These are phyloP conservation scores for Cryptoprocta ferox DNA, from an alignment of 2,797 vertebrate species.

Conservation along the genomic window DNA sequence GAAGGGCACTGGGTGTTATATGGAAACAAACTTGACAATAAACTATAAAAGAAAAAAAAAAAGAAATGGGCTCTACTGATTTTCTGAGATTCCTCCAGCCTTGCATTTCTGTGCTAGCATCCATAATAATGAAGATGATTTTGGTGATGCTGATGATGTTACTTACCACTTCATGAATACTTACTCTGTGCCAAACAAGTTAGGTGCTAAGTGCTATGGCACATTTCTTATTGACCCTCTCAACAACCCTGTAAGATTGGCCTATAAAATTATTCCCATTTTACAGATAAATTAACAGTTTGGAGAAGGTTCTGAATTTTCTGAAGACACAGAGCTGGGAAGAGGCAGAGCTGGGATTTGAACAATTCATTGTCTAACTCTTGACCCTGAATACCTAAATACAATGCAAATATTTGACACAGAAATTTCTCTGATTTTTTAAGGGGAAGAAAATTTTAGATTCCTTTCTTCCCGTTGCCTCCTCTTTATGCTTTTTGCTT, in stretches of 20 bases:
- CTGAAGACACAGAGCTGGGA: not conserved
- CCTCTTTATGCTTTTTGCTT: not conserved
- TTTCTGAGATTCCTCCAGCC: not conserved
- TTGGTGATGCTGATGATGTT: not conserved
- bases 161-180: not conserved
- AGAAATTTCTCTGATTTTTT: not conserved
- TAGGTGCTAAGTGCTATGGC: not conserved
- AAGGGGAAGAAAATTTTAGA: not conserved
- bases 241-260: not conserved
- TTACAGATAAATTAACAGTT: not conserved
- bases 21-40: too few relatives aligned
- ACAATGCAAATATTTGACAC: not conserved
- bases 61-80: not conserved
- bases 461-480: not conserved
- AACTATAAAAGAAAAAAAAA: too few relatives aligned
- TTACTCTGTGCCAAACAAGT: not conserved
- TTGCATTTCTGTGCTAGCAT: not conserved
- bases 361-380: not conserved
- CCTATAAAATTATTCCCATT: constrained; percentile 7
- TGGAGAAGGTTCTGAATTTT: not conserved
- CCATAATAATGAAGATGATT: not conserved
- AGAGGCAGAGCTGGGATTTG: not conserved
- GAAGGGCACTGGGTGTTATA: too few relatives aligned
- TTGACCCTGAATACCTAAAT: not conserved
- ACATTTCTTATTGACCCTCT: not conserved